phyloP scores from a whole-genome alignment of 92 coral and sea anemone genomes.

The Micromussa lordhowensis region DNA sequence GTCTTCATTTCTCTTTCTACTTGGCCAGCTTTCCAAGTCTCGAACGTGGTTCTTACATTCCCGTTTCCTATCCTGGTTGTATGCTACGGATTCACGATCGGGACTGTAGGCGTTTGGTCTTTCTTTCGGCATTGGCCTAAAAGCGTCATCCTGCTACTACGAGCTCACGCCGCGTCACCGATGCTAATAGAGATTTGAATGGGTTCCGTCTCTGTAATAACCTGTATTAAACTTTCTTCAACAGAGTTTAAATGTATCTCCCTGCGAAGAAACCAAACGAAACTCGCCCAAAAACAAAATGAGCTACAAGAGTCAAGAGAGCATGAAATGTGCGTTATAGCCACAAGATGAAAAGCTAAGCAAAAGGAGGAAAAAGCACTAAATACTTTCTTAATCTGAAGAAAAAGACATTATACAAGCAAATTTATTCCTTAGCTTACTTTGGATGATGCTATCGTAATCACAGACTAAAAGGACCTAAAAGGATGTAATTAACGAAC shows the following conservation, averaged over 20 bases:
- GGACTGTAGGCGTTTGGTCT: too few relatives aligned
- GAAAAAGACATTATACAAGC: background rate
- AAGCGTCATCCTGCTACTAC: too few relatives aligned
- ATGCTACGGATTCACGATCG: too few relatives aligned
- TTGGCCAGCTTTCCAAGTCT: too few relatives aligned
- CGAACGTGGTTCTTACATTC: too few relatives aligned
- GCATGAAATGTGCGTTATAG: background rate
- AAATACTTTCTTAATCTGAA: slow-evolving; percentile 8
- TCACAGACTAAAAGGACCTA: too few relatives aligned
- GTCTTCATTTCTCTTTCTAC: too few relatives aligned
- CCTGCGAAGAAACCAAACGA: background rate
- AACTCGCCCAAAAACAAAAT: background rate
- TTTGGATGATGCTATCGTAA: background rate
- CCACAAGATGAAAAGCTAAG: background rate
- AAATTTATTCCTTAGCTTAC: background rate
- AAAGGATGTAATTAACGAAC: background rate
- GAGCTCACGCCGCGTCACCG: too few relatives aligned
- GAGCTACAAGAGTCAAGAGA: background rate
- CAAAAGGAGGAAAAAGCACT: slow-evolving; percentile 1
- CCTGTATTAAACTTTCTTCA: background rate
- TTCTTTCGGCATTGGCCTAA: too few relatives aligned
- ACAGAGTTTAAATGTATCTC: background rate
- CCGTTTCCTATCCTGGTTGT: too few relatives aligned
- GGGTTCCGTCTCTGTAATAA: too few relatives aligned
- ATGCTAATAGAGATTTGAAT: too few relatives aligned